Conservation (phyloP, 2,888 invertebrate species). For the Ornithoptera alexandrae region DNA sequence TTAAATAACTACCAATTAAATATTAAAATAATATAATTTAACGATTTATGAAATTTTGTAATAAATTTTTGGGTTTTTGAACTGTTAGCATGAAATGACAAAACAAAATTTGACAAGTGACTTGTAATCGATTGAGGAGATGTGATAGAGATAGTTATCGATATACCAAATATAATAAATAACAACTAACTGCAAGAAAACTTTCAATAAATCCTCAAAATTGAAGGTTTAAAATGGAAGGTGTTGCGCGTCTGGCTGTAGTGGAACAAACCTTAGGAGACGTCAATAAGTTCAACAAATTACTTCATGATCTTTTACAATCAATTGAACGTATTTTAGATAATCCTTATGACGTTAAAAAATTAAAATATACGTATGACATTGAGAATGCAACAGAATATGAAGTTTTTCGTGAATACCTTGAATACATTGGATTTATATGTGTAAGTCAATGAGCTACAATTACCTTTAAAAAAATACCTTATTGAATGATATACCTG, state of each 20-base stretch:
- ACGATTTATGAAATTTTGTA: neutral
- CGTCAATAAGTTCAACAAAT: constrained; percentile 52
- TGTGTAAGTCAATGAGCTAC: constrained; percentile 45
- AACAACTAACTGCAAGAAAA: constrained; percentile 37
- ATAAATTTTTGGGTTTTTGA: constrained; percentile 23
- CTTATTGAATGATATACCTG: neutral
- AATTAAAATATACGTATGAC: constrained; percentile 18
- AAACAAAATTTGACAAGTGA: constrained; percentile 64
- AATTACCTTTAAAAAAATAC: neutral
- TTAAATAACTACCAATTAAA: neutral
- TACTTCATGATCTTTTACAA: constrained; percentile 57
- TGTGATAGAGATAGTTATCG: neutral
- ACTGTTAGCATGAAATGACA: constrained; percentile 27
- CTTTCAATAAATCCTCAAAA: constrained; percentile 31
- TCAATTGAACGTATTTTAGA: constrained; percentile 60
- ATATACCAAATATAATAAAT: constrained; percentile 37
- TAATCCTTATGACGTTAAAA: constrained; percentile 57
- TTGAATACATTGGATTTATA: constrained; percentile 66
- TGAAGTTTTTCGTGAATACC: constrained; percentile 57
- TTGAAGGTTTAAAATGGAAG: constrained; percentile 57
- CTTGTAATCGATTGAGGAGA: constrained; percentile 18
- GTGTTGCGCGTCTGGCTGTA: constrained; percentile 68
- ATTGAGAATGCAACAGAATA: constrained; percentile 47
- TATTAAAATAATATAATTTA: neutral
- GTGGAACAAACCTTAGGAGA: constrained; percentile 63